phyloP scores from a whole-genome alignment of 2,113 vertebrate species.

The Dicrurus megarhynchus region DNA sequence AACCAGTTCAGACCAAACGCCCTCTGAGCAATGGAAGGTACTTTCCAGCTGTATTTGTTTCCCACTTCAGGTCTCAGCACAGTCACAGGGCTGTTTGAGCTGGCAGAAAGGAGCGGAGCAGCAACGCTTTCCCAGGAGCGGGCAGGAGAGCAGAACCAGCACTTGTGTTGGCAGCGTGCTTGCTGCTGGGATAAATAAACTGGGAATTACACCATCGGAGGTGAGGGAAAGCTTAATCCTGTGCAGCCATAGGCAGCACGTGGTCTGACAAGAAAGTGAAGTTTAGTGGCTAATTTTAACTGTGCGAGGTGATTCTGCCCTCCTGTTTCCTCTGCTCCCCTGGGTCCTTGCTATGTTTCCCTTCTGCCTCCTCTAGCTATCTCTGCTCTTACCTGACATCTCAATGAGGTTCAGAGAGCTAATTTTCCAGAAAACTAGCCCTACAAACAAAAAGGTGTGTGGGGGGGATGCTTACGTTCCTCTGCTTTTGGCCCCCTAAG shows the following conservation, averaged over 20 bases:
- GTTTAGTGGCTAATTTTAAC: background rate
- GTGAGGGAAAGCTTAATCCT: background rate
- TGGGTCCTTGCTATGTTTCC: background rate
- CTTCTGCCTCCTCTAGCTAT: background rate
- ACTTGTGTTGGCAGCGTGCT: background rate
- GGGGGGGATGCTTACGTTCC: background rate
- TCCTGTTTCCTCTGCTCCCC: background rate
- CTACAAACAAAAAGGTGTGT: rapidly evolving
- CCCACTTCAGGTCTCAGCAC: background rate
- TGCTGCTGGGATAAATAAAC: background rate
- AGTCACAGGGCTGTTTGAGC: background rate
- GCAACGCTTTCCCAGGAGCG: rapidly evolving
- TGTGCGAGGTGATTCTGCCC: background rate
- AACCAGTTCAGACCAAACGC: background rate
- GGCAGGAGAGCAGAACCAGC: background rate
- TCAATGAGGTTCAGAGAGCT: background rate
- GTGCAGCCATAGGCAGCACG: background rate
- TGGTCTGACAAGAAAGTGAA: background rate
- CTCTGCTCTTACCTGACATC: background rate
- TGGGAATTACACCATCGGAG: background rate
- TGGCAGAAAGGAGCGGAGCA: background rate
- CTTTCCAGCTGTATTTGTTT: background rate
- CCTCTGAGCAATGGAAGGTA: background rate
- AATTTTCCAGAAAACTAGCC: background rate
- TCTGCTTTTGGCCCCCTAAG: background rate